Evolutionary conservation across 2,888 invertebrate species (phyloP).

Genomic region (Drosophila nr. perissopoda): DNA sequence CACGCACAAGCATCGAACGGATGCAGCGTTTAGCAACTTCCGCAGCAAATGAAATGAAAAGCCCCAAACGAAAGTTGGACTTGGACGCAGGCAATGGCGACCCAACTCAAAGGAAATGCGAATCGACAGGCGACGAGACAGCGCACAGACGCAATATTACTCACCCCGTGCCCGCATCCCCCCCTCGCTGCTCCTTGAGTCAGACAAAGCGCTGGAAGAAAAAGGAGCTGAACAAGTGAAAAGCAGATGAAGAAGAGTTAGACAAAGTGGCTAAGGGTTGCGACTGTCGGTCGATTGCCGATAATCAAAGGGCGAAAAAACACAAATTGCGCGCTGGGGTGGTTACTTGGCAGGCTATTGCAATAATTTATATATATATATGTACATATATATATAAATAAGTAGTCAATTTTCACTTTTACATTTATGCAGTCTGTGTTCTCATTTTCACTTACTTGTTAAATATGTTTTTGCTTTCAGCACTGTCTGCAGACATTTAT

Average conservation of each 20-base stretch:
- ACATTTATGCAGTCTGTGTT: background rate
- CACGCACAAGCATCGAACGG: conserved; percentile 22
- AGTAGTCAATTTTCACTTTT: conserved; percentile 2
- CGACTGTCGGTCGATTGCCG: conserved; percentile 50
- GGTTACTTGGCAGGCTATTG: background rate
- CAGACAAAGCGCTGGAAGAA: conserved; percentile 23
- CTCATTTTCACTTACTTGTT: conserved; percentile 34
- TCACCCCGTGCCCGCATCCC: background rate
- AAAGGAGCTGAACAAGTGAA: conserved; percentile 4
- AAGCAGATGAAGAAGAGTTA: conserved; percentile 26
- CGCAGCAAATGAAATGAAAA: conserved; percentile 59
- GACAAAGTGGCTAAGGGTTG: conserved; percentile 48
- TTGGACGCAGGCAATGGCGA: conserved; percentile 22
- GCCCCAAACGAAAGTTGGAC: conserved; percentile 59
- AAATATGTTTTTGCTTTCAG: background rate
- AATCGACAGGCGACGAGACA: conserved; percentile 72
- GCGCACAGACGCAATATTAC: conserved; percentile 52
- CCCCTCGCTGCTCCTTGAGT: background rate
- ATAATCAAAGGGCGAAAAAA: conserved; percentile 25
- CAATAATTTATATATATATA: conserved; percentile 65
- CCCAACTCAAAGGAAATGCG: conserved; percentile 69
- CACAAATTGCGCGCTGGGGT: background rate
- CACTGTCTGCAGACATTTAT: background rate
- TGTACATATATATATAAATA: background rate
- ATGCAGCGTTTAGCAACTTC: conserved; percentile 52